phyloP scores from a whole-genome alignment of 2,113 vertebrate species.

The Podocnemis expansa region DNA sequence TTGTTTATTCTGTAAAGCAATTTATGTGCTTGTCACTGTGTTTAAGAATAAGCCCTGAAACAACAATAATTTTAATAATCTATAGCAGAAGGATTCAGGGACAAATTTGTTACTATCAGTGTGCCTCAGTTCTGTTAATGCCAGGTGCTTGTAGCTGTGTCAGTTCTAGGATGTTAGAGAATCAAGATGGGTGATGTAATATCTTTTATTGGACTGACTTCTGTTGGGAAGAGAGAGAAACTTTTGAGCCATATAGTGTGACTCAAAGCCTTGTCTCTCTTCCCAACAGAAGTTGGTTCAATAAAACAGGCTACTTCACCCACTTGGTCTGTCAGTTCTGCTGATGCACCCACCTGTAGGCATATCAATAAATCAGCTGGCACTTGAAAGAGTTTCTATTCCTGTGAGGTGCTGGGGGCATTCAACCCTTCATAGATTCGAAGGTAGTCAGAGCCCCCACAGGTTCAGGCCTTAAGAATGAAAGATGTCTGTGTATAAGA shows the following conservation, averaged over 20 bases:
- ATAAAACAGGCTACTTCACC: not conserved
- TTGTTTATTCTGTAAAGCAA: not conserved
- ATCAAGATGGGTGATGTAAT: not conserved
- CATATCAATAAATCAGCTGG: accelerated
- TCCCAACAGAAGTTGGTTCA: not conserved
- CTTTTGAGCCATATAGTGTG: not conserved
- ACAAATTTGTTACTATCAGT: not conserved
- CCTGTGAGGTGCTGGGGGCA: not conserved
- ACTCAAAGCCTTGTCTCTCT: too few species aligned
- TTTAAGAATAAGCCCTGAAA: not conserved
- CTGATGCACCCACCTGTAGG: accelerated
- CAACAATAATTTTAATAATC: not conserved
- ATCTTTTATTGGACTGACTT: not conserved
- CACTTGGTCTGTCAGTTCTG: not conserved
- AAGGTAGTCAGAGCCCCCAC: not conserved
- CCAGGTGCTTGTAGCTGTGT: not conserved
- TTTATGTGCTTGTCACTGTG: not conserved
- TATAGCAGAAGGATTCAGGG: too few species aligned
- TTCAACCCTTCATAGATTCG: not conserved
- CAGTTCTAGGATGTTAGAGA: not conserved
- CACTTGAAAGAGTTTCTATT: not conserved
- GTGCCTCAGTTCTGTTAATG: not conserved
- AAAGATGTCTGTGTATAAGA: not conserved
- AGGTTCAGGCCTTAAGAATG: not conserved
- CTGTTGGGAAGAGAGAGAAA: not conserved